Base-by-base conservation (phyloP, 2,113 vertebrate species). In the Spea bombifrons region DNA sequence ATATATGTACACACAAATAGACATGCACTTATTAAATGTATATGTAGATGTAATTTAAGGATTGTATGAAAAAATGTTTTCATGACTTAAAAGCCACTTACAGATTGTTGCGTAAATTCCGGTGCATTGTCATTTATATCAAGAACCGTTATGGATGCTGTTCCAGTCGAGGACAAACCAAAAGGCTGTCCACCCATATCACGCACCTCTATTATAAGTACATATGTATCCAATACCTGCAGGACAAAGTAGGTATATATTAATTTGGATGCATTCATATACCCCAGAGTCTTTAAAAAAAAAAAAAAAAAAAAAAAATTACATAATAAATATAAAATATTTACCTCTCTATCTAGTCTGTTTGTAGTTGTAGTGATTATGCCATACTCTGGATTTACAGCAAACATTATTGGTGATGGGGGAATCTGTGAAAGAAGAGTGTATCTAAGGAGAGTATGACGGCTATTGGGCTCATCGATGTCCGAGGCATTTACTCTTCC, bases 91-190 rank as follows among this genome's bases (percentile, higher is more conserved):
- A 61, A 30, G 30, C 30, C 45, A 95, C 94, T 93, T 91, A 98
- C 96, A 47, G 90, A 84, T 3, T 47, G 8, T 71, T 90, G 64
- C 12, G n/a, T 85, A 84, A 94, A 97, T 69, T 66, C 89, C 0
- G 93, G 96, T 10, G 93, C 82, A 67, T 95, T 94, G 84, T 98
- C 95, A 75, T 97, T 98, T 64, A 91, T 87, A 71, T 97, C 96
- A 2, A 72, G 59, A 0, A 98, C 68, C 1, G 5, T 71, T 81
- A 97, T 78, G 2, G 92, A 87, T 45, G 82, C 92, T 13, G 91
- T 94, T 63, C 88, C 93, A 0, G 94, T 96, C 0, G 17, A 93
- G 59, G 76, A 88, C 73, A 94, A 87, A 73, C 93, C 92, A 0
- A n/a, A 82, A 2, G 7, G 0, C 49, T 79, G 80, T 3, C 96